Conservation (phyloP, 2,888 invertebrate species). For the Dynastes maya region DNA sequence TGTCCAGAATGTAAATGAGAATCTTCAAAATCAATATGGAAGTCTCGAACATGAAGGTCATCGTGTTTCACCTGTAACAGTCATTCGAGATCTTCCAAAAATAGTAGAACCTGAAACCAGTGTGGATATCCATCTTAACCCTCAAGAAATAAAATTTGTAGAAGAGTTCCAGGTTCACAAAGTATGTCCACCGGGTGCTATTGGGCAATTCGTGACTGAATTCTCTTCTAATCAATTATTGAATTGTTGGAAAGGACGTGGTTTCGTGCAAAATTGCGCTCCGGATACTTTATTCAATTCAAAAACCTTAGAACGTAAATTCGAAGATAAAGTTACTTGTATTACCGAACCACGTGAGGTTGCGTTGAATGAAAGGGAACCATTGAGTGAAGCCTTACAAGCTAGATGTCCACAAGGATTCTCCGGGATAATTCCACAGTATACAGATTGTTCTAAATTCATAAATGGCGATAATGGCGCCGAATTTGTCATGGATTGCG, state of each 20-base stretch:
- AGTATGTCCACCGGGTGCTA: slow-evolving; percentile 64
- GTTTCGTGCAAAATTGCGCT: slow-evolving; percentile 76
- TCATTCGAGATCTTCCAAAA: too few relatives aligned
- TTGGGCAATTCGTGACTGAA: slow-evolving; percentile 76
- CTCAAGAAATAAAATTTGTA: not conserved
- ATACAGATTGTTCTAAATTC: slow-evolving; percentile 76
- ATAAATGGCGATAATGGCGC: slow-evolving; percentile 76
- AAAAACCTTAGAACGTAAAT: slow-evolving; percentile 76
- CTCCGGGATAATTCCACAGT: slow-evolving; percentile 75
- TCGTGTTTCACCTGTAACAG: too few relatives aligned
- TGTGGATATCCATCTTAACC: slow-evolving; percentile 4
- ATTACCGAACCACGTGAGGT: slow-evolving; percentile 60
- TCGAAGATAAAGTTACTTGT: slow-evolving; percentile 76
- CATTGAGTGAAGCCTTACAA: slow-evolving; percentile 57
- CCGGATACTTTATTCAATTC: slow-evolving; percentile 80
- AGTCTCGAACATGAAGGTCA: too few relatives aligned
- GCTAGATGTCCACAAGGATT: slow-evolving; percentile 71
- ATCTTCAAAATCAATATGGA: not conserved
- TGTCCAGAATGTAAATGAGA: not conserved
- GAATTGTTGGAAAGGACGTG: slow-evolving; percentile 79
- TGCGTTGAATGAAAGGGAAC: slow-evolving; percentile 38
- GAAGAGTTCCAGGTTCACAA: slow-evolving; percentile 38
- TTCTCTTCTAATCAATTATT: slow-evolving; percentile 78
- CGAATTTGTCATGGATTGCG: slow-evolving; percentile 74
- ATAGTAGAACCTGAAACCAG: not conserved